Evolutionary conservation across 1,140 invertebrate genomes (phyloP), one percentile per base, ranked within the genome.

Genomic region (Apis cerana): DNA sequence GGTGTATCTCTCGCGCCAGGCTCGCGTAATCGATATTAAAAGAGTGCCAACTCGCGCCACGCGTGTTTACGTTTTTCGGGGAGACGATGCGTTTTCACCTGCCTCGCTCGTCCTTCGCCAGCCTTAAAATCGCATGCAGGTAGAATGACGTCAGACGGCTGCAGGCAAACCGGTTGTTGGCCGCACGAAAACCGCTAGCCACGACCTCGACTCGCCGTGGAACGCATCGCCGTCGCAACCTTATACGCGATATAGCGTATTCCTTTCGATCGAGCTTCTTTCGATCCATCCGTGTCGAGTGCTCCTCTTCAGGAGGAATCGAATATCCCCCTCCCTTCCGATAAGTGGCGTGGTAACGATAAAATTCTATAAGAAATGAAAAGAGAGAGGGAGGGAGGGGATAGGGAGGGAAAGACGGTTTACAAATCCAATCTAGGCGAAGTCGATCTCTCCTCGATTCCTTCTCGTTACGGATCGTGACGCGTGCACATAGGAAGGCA

Each of bases 131-230:
- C 84, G 91, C 85, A 76, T 85, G 83, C 90, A 87, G 88, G 85
- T 85, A 88, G 68, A 76, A 83, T 91, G 91, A 92, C 90, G 90
- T 92, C 90, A 92, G 84, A 33, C 77, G 61, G 76, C 85, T 78
- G 88, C 71, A 84, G 71, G 62, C 62, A 85, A 91, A 91, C 90
- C 89, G 89, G 90, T 90, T 90, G 84, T 75, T 67, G 88, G 82
- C 72, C 89, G 84, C 87, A 92, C 91, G 90, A 91, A 92, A 91
- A 92, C 91, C 91, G 90, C 90, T 92, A 92, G 88, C 84, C 85
- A 82, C 89, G 89, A 91, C 89, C 91, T 92, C 91, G 89, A 88
- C 90, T 90, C 81, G 74, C 80, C 82, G 71, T 83, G 77, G 88
- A 86, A 89, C 89, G 82, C 77, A 68, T 74, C 77, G 82, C 81